These are phyloP conservation scores for Cynocephalus volans DNA, from an alignment of 2,113 vertebrate species.

Conservation along the genomic window DNA sequence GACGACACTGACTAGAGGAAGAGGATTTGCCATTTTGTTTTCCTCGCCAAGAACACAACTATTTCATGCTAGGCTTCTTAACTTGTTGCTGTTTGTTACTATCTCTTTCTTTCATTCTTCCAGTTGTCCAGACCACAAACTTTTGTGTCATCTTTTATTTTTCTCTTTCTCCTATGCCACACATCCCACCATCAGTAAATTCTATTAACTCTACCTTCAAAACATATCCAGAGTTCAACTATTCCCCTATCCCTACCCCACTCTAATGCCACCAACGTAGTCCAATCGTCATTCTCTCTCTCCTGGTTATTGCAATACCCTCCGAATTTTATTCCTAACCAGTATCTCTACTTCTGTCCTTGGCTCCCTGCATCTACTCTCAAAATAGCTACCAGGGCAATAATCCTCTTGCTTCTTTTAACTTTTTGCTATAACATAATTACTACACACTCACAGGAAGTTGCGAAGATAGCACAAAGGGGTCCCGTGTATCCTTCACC, in stretches of 20 bases:
- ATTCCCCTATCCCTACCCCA: not conserved
- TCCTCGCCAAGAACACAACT: slow-evolving; percentile 27
- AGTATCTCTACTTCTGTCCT: not conserved
- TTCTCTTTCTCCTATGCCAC: not conserved
- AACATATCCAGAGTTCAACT: not conserved
- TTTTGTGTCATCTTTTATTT: not conserved
- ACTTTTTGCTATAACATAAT: slow-evolving; percentile 41
- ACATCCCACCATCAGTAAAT: not conserved
- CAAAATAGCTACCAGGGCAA: not conserved
- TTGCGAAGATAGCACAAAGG: not conserved
- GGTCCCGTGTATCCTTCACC: not conserved
- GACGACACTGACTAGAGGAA: not conserved
- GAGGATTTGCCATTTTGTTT: not conserved
- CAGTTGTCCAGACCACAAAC: not conserved
- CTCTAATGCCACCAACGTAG: not conserved
- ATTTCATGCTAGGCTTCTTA: not conserved
- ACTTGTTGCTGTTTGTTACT: not conserved
- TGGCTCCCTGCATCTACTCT: not conserved
- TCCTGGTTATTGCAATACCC: not conserved
- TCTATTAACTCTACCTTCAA: not conserved
- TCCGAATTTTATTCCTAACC: not conserved
- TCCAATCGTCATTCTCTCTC: not conserved
- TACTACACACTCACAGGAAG: not conserved
- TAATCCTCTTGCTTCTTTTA: not conserved
- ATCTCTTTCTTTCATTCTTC: not conserved